phyloP scores from a whole-genome alignment of 2,113 vertebrate species.

The Lota lota region DNA sequence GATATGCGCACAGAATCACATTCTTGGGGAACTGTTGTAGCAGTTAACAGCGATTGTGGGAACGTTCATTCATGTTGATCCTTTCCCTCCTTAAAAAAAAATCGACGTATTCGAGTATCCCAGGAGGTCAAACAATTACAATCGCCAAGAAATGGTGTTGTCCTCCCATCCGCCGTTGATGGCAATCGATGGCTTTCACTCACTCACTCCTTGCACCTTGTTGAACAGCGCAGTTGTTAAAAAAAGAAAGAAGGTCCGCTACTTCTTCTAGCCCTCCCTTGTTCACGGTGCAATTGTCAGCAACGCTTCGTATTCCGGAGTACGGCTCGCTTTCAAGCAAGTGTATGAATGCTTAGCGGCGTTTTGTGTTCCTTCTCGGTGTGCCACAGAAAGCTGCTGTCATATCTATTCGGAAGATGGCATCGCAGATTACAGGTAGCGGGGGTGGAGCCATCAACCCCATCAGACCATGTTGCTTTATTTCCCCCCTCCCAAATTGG shows the following conservation, averaged over 20 bases:
- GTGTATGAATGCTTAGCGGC: not conserved
- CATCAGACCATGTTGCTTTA: conserved; percentile 44
- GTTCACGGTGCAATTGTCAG: no score
- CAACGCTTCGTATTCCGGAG: no score
- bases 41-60: no score
- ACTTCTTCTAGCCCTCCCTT: not conserved
- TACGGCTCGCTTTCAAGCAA: no score
- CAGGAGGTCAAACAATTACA: no score
- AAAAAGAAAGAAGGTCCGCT: conserved; percentile 8
- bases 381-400: conserved; percentile 41
- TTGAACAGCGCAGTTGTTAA: conserved; percentile 18
- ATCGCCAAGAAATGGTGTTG: not conserved
- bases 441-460: conserved; percentile 61
- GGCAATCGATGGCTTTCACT: conserved; percentile 7
- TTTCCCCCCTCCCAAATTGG: not conserved
- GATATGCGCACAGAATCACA: no score
- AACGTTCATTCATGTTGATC: no score
- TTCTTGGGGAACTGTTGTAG: no score
- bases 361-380: not conserved
- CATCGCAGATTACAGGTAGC: conserved; percentile 70
- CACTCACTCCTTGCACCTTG: conserved; percentile 38
- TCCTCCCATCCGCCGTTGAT: not conserved
- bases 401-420: conserved; percentile 63
- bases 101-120: no score
- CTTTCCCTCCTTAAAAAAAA: no score